A percentile compares a stretch with the other conserved stretches of the same genome.
phyloP scores from a whole-genome alignment of 2,888 invertebrate genomes.

The Helleia helle region DNA sequence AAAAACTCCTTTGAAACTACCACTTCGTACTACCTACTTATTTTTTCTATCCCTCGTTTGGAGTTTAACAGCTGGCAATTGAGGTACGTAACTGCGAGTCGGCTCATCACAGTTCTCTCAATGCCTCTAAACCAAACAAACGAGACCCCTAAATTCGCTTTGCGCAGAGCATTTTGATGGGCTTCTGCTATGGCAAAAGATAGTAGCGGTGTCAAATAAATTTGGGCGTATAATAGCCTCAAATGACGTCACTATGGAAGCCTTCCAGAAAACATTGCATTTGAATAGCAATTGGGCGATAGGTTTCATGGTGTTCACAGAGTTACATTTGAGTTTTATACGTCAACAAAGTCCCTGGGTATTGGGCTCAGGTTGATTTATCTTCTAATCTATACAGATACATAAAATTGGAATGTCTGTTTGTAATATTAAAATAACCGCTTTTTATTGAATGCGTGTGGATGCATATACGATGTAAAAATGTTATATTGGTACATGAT shows the following conservation, averaged over 20 bases:
- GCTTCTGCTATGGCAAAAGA: slow-evolving; percentile 21
- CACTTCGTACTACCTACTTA: slow-evolving; percentile 4
- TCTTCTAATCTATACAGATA: no score
- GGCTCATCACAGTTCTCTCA: slow-evolving; percentile 54
- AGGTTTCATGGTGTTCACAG: no score
- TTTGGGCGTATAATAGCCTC: slow-evolving; percentile 36
- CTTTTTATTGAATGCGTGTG: no score
- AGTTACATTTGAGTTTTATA: no score
- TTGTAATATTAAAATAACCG: no score
- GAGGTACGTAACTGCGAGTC: slow-evolving; percentile 50
- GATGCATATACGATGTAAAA: no score
- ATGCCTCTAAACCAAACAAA: slow-evolving; percentile 37
- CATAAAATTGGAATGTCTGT: no score
- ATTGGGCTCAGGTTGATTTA: no score
- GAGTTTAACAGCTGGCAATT: slow-evolving; percentile 53
- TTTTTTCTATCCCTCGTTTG: slow-evolving; percentile 41
- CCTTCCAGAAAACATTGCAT: no score
- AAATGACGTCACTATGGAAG: slow-evolving; percentile 43
- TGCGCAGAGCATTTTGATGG: slow-evolving; percentile 16
- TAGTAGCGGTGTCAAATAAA: slow-evolving; percentile 30
- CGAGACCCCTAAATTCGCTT: slow-evolving; percentile 29
- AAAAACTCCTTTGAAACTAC: slow-evolving; percentile 10
- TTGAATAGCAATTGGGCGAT: no score
- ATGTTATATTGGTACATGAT: no score
- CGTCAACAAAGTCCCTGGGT: no score